Evolutionary conservation across 2,113 vertebrate species (phyloP).

Genomic region (Neomonachus schauinslandi): DNA sequence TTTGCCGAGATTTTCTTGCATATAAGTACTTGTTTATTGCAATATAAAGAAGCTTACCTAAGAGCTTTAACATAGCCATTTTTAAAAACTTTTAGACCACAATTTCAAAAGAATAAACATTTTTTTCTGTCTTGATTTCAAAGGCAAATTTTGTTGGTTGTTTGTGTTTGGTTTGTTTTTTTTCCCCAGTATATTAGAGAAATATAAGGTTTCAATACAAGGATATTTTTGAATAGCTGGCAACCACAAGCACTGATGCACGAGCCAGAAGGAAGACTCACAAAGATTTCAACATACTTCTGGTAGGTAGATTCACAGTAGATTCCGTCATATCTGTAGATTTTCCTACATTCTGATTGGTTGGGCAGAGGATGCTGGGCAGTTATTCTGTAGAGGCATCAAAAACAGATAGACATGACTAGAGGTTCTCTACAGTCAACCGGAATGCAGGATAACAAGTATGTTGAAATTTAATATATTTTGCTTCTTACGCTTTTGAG

Average conservation of each 20-base stretch:
- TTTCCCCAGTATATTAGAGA: constrained; percentile 82
- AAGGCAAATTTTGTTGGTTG: constrained; percentile 67
- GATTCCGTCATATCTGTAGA: constrained; percentile 93
- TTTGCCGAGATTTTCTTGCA: constrained; percentile 87
- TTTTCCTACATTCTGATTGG: constrained; percentile 93
- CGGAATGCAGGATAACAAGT: constrained; percentile 89
- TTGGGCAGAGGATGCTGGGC: constrained; percentile 92
- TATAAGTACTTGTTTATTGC: constrained; percentile 88
- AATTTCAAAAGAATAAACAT: constrained; percentile 85
- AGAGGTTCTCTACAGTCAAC: constrained; percentile 90
- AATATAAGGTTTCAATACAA: constrained; percentile 84
- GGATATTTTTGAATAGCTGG: constrained; percentile 86
- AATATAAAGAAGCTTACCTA: constrained; percentile 86
- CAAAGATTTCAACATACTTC: constrained; percentile 93
- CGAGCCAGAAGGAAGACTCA: constrained; percentile 91
- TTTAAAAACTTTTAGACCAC: constrained; percentile 82
- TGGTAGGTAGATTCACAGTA: constrained; percentile 93
- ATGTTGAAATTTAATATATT: constrained; percentile 85
- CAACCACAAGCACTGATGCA: constrained; percentile 90
- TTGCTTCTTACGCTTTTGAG: constrained; percentile 79
- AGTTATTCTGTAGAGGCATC: constrained; percentile 93
- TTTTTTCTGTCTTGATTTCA: constrained; percentile 75
- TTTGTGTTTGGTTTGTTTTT: constrained; percentile 53
- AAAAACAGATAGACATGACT: constrained; percentile 92
- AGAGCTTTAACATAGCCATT: constrained; percentile 83